Percentiles rank a stretch among this genome's conserved stretches.
Evolutionary conservation across 2,797 vertebrate species (phyloP).

Genomic region (Helicolenus hilgendorfi): DNA sequence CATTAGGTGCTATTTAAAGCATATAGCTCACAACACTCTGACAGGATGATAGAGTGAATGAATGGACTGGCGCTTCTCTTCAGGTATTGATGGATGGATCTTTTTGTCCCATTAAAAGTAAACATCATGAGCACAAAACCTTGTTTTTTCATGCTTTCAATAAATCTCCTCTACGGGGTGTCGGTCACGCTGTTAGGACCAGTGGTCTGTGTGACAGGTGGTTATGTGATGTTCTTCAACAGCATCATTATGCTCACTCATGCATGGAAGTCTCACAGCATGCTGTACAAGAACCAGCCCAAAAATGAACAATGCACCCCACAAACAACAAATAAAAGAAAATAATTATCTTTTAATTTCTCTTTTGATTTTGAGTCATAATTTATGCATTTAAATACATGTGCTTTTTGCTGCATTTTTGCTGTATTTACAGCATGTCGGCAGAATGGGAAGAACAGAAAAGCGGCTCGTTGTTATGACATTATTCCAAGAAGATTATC

Average conservation of each 20-base stretch:
- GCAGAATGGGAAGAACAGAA: not conserved
- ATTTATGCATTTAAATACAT: not conserved
- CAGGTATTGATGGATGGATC: not conserved
- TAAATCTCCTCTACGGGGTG: not conserved
- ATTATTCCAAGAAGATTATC: not conserved
- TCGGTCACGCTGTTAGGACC: not conserved
- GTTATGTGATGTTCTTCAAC: not conserved
- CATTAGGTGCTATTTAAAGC: conserved; percentile 44
- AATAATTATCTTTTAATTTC: not conserved
- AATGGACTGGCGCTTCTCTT: conserved; percentile 7
- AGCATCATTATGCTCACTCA: conserved; percentile 4
- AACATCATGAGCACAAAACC: not conserved
- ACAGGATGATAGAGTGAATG: not conserved
- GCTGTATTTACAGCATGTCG: not conserved
- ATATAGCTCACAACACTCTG: not conserved
- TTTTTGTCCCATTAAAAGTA: not conserved
- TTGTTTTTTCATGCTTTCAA: not conserved
- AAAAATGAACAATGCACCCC: not conserved
- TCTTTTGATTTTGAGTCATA: not conserved
- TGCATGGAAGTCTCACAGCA: not conserved
- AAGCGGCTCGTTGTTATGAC: not conserved
- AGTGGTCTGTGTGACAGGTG: not conserved
- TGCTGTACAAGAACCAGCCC: not conserved
- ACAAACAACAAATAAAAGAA: not conserved
- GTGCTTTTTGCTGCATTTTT: not conserved